Conservation (phyloP, 2,113 vertebrate genomes). For the Ochotona princeps region DNA sequence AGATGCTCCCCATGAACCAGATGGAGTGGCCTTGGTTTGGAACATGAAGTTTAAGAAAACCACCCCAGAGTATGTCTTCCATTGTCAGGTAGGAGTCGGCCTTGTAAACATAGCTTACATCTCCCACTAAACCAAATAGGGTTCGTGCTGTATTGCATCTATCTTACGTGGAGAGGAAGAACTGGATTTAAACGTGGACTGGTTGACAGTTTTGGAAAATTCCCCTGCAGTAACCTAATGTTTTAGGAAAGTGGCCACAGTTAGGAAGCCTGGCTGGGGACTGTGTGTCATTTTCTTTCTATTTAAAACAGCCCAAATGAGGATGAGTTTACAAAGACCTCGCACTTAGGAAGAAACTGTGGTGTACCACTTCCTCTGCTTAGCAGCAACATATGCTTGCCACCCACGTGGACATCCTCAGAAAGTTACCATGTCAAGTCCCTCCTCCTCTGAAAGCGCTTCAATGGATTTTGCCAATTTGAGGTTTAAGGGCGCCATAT, state of each 20-base stretch:
- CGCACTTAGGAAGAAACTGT: slow-evolving; percentile 90
- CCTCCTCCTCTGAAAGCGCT: slow-evolving; percentile 29
- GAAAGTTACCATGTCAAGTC: slow-evolving; percentile 65
- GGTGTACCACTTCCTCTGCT: slow-evolving; percentile 94
- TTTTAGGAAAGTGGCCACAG: slow-evolving; percentile 82
- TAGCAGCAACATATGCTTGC: slow-evolving; percentile 88
- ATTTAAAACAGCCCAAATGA: slow-evolving; percentile 85
- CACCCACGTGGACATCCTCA: slow-evolving; percentile 88
- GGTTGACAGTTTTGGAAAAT: slow-evolving; percentile 80
- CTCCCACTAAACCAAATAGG: slow-evolving; percentile 55
- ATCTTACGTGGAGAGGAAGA: slow-evolving; percentile 66
- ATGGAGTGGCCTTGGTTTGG: slow-evolving; percentile 97
- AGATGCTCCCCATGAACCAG: slow-evolving; percentile 97
- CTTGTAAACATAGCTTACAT: slow-evolving; percentile 57
- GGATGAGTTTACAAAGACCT: slow-evolving; percentile 90
- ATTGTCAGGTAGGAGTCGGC: slow-evolving; percentile 93
- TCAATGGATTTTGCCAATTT: background rate
- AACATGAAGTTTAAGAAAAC: slow-evolving; percentile 99
- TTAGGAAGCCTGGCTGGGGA: slow-evolving; percentile 77
- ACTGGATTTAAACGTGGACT: slow-evolving; percentile 79
- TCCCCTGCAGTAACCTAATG: slow-evolving; percentile 77
- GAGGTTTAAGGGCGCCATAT: background rate
- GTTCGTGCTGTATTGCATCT: slow-evolving; percentile 58
- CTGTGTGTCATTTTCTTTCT: slow-evolving; percentile 86
- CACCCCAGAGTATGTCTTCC: slow-evolving; percentile 98